Evolutionary conservation across 2,888 invertebrate genomes (phyloP), one percentile per base, ranked within the genome.

Genomic region (Meandrusa payeni): DNA sequence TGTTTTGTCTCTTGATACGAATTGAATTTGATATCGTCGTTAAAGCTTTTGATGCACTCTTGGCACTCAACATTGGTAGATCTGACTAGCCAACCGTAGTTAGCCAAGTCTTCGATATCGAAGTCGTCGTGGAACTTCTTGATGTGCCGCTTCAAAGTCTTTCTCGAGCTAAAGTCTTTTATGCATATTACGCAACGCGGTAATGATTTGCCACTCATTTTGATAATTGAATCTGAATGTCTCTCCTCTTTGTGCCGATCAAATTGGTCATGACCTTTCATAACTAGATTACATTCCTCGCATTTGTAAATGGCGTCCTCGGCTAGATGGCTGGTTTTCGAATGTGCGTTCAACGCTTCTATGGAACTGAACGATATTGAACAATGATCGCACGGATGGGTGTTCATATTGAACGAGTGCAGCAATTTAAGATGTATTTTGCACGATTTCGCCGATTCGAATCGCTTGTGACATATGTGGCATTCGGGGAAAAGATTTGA

Each of bases 401-500:
- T 80, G 19, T 77, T 75, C 75, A 79, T 73, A 11, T 81, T 78
- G 43, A 76, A 76, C 0, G 81, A 80, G 47, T 85, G 83, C 0
- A 81, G 9, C 0, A 80, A 42, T 31, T 83, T 82, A 0, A 83
- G 32, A 48, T 85, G 83, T 28, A 79, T 78, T 22, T 81, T 82
- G 23, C 83, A 82, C 0, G 85, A 79, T 42, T 82, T 82, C 0
- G 83, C 85, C 0, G 83, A 83, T 42, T 85, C 85, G 20, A 85
- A 85, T 1, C 79, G 54, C 37, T 79, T 80, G 1, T 70, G 51
- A 40, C 83, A 85, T 0, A 83, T 72, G 29, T 82, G 81, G 27
- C 83, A 85, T 34, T 81, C 78, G 0, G 85, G 81, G 7, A 85
- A 85, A 0, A 58, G 44, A 0, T 65, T 50, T 0, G 85, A 83